Evolutionary conservation across 2,888 invertebrate genomes (phyloP).

Genomic region (Listrodromus nycthemerus): DNA sequence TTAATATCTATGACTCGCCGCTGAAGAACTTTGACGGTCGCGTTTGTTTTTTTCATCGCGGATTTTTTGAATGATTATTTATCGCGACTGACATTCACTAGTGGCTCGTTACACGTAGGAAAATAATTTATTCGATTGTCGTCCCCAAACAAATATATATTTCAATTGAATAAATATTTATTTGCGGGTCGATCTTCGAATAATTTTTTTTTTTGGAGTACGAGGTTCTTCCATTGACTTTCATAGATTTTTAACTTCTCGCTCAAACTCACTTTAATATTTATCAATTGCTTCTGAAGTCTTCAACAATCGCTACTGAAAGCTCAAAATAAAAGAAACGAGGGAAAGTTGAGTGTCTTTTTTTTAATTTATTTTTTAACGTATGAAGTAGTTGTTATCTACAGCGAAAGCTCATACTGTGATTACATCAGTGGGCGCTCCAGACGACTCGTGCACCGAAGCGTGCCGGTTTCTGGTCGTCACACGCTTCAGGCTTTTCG

Average conservation of each 20-base stretch:
- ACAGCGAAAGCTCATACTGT: background rate
- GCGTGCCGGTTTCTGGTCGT: slow-evolving; percentile 17
- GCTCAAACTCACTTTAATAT: slow-evolving; percentile 12
- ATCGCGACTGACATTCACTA: too few species aligned
- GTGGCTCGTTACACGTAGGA: too few species aligned
- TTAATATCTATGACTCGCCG: slow-evolving; percentile 8
- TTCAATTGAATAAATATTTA: too few species aligned
- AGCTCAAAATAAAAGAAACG: background rate
- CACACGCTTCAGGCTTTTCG: slow-evolving; percentile 21
- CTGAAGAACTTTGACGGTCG: background rate
- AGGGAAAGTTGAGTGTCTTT: background rate
- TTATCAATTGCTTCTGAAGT: background rate
- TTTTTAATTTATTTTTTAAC: background rate
- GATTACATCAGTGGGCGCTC: background rate
- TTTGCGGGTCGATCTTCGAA: too few species aligned
- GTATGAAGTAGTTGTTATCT: background rate
- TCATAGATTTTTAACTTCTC: slow-evolving; percentile 25
- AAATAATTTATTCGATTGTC: too few species aligned
- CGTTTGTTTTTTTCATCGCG: too few species aligned
- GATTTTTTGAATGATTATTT: slow-evolving; percentile 12
- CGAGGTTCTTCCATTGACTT: background rate
- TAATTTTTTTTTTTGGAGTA: too few species aligned
- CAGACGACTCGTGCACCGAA: slow-evolving; percentile 21
- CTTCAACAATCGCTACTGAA: background rate
- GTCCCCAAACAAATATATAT: too few species aligned